A percentile compares a stretch with the other conserved stretches of the same genome.
phyloP scores from a whole-genome alignment of 2,113 vertebrate species.

The Gambusia holbrooki region DNA sequence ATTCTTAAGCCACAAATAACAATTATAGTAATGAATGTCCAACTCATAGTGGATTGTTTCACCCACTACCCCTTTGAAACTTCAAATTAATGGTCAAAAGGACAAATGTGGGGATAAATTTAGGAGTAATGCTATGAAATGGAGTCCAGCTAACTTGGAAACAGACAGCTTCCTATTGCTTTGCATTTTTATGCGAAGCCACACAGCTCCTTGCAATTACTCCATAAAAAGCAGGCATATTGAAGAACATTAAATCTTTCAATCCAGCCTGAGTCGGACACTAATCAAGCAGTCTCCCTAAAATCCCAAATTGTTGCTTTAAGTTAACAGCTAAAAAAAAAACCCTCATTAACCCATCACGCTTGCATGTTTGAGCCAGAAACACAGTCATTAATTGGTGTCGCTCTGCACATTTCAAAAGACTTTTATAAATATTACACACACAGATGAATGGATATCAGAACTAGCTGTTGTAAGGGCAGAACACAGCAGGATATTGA shows the following conservation, averaged over 20 bases:
- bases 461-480: slow-evolving; percentile 35
- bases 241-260: neutral
- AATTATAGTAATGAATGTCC: too few species aligned
- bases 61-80: too few species aligned
- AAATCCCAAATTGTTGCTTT: slow-evolving; percentile 15
- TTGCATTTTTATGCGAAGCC: neutral
- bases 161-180: neutral
- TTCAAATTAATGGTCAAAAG: too few species aligned
- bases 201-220: neutral
- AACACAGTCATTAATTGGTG: slow-evolving; percentile 31
- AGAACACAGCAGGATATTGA: slow-evolving; percentile 46
- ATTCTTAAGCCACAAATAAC: too few species aligned
- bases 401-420: slow-evolving; percentile 14
- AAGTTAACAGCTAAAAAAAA: slow-evolving; percentile 5
- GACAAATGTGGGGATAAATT: too few species aligned
- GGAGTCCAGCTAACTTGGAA: neutral
- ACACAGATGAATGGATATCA: slow-evolving; percentile 44
- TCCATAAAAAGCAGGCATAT: neutral
- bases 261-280: neutral
- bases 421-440: slow-evolving; percentile 15
- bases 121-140: too few species aligned
- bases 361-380: slow-evolving; percentile 6
- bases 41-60: too few species aligned
- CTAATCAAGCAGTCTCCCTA: neutral
- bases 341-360: neutral